These are phyloP conservation scores for Chaetodon trifasciatus DNA, from an alignment of 2,797 vertebrate genomes.

Conservation along the genomic window DNA sequence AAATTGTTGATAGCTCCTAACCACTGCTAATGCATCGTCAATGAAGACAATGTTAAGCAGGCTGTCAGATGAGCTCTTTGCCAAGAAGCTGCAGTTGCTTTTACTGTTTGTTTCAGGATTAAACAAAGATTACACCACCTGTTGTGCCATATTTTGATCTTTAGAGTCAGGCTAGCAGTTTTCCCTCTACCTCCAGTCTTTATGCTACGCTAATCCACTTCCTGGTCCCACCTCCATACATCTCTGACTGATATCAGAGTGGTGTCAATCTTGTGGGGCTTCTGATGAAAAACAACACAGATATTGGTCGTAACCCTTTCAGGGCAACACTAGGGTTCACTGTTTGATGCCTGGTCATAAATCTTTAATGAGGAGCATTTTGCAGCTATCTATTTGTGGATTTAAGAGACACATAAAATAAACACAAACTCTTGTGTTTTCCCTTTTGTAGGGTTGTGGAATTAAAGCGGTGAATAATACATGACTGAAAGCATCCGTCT, in stretches of 20 bases:
- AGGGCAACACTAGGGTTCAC: slow-evolving; percentile 15
- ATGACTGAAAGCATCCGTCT: slow-evolving; percentile 74
- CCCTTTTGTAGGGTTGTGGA: slow-evolving; percentile 67
- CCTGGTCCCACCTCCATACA: neutral
- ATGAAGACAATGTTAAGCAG: no score
- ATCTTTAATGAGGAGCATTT: slow-evolving; percentile 74
- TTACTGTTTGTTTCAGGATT: neutral
- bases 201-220: neutral
- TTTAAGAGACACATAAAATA: slow-evolving; percentile 73
- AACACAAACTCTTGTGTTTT: slow-evolving; percentile 65
- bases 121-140: neutral
- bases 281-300: slow-evolving; percentile 13
- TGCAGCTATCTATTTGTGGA: slow-evolving; percentile 75
- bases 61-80: neutral
- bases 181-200: neutral
- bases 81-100: neutral
- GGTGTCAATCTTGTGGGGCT: neutral
- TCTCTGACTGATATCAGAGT: no score
- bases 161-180: neutral
- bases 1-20: neutral
- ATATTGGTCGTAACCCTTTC: slow-evolving; percentile 36
- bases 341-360: slow-evolving; percentile 39
- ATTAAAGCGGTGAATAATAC: slow-evolving; percentile 77
- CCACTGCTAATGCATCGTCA: neutral
- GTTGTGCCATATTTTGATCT: neutral